phyloP scores from a whole-genome alignment of 1,140 invertebrate species.

The Pseudomyrmex concolor region DNA sequence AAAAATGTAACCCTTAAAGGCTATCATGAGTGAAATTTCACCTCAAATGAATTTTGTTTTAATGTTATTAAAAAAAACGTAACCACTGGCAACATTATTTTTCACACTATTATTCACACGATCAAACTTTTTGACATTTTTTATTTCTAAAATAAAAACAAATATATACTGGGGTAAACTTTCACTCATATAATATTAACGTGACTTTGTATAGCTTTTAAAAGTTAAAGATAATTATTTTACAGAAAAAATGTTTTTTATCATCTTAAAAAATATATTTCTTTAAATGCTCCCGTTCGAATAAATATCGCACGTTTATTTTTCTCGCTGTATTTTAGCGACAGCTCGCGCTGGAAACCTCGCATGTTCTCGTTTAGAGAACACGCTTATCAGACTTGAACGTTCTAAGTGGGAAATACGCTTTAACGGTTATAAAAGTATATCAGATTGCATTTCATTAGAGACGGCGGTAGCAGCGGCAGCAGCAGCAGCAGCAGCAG shows the following conservation, averaged over 20 bases:
- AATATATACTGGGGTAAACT: no score
- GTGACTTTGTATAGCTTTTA: no score
- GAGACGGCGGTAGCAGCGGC: not conserved
- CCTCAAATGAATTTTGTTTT: no score
- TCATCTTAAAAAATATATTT: not conserved
- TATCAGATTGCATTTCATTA: slow-evolving; percentile 53
- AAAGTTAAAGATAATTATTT: no score
- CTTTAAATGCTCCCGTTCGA: not conserved
- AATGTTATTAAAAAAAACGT: not conserved
- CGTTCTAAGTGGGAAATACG: not conserved
- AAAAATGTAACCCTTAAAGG: no score
- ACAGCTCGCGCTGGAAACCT: not conserved
- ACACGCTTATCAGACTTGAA: not conserved
- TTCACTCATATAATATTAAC: no score
- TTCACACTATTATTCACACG: no score
- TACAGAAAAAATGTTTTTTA: no score
- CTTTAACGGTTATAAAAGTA: slow-evolving; percentile 45
- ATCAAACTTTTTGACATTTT: no score
- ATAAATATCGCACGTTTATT: no score
- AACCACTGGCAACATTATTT: not conserved
- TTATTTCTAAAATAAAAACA: no score
- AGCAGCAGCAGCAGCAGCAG: not conserved
- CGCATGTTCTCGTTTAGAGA: not conserved
- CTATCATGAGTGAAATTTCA: no score
- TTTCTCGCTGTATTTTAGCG: not conserved